A percentile compares a stretch with the other conserved stretches of the same genome.
These are phyloP conservation scores for Stenotaenia linearis DNA, from an alignment of 2,888 invertebrate genomes.

Conservation along the genomic window DNA sequence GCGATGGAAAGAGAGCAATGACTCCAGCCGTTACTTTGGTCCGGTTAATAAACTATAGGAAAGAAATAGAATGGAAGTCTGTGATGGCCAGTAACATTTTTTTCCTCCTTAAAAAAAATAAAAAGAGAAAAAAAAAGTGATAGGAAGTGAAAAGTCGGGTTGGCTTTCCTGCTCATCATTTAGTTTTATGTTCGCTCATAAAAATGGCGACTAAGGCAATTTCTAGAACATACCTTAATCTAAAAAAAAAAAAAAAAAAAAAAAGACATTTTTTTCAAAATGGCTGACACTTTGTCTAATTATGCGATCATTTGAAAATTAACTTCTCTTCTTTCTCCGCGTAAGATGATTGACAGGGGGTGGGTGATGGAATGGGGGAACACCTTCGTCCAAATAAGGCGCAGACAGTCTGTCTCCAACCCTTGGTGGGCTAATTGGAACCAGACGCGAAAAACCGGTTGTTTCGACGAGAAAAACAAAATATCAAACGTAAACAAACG, in stretches of 20 bases:
- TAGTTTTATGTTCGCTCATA: not conserved
- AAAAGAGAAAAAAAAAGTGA: not conserved
- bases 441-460: not conserved
- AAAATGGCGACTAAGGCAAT: not conserved
- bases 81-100: not conserved
- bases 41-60: not conserved
- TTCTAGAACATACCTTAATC: not conserved
- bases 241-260: no score
- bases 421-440: conserved; percentile 12
- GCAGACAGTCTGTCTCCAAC: conserved; percentile 19
- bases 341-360: conserved; percentile 20
- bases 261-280: no score
- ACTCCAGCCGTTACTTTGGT: conserved; percentile 8
- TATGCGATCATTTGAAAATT: conserved; percentile 19
- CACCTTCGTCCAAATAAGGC: not conserved
- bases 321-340: not conserved
- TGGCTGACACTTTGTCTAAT: not conserved
- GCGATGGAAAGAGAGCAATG: not conserved
- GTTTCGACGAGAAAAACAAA: not conserved
- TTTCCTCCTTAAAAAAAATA: not conserved
- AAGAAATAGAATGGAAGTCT: not conserved
- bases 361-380: not conserved
- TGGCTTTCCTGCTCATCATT: not conserved
- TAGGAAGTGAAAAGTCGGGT: not conserved
- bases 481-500: not conserved